Percentiles rank a stretch among this genome's conserved stretches.
These are phyloP conservation scores for Leucopsar rothschildi DNA, from an alignment of 2,113 vertebrate species.

Conservation along the genomic window DNA sequence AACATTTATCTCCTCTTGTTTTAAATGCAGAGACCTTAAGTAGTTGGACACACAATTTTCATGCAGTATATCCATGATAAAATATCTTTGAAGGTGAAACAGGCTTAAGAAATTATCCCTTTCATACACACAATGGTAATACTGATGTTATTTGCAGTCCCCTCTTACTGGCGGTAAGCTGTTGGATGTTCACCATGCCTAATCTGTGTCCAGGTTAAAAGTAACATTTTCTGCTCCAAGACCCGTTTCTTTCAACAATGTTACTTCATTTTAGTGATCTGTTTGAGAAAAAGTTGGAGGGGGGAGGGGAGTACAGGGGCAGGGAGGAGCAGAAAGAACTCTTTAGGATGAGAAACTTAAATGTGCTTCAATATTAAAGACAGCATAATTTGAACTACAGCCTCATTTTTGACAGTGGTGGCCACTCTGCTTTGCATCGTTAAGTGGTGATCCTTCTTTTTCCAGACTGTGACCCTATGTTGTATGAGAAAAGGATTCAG, in stretches of 20 bases:
- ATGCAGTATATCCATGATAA: not conserved
- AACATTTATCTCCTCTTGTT: not conserved
- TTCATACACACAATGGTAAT: not conserved
- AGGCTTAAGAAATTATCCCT: not conserved
- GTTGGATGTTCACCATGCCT: not conserved
- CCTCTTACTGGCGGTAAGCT: not conserved
- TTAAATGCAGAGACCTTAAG: not conserved
- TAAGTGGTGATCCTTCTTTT: not conserved
- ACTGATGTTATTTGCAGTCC: not conserved
- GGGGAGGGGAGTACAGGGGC: fast-evolving
- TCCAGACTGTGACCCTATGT: not conserved
- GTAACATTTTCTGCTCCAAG: not conserved
- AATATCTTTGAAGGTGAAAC: not conserved
- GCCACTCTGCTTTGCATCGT: not conserved
- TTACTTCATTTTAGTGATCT: not conserved
- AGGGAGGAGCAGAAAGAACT: not conserved
- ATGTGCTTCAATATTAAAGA: not conserved
- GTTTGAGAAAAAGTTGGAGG: not conserved
- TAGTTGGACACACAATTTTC: not conserved
- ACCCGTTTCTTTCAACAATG: not conserved
- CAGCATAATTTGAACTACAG: not conserved
- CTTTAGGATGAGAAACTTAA: not conserved
- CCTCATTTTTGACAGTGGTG: not conserved
- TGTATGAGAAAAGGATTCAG: not conserved
- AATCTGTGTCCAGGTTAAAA: not conserved